Evolutionary conservation across 2,888 invertebrate genomes (phyloP), one percentile per base, ranked within the genome.

Genomic region (Bombylius major): DNA sequence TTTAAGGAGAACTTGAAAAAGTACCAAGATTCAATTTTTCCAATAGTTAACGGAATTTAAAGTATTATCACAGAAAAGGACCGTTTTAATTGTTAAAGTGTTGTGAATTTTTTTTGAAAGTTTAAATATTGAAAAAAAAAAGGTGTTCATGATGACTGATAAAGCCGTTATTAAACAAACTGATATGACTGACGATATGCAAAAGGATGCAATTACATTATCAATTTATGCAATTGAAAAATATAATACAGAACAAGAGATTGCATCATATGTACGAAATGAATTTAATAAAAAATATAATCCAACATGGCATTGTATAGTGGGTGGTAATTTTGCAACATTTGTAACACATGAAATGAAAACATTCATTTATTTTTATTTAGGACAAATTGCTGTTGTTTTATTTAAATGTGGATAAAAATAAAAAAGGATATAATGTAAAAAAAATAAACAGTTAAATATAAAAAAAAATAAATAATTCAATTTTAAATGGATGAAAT

Each of bases 141-240:
- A 23, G 3, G 23, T 23, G 23, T 23, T 23, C 23, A 3, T 23
- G 23, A 23, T 23, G 23, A 23, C 23, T 23, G 23, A 23, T 75
- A 96, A 96, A 78, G 95, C 95, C 69, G 95, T 96, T 62, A 94
- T 96, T 75, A 96, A 96, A 80, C 96, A 96, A 82, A 95, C 95
- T 67, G 96, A 96, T 77, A 96, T 96, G 96, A 87, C 91, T 64
- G 95, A 96, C 76, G 95, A 96, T 78, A 95, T 96, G 95, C 95
- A 96, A 82, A 94, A 95, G 71, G 95, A 96, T 75, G 93, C 95
- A 64, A 93, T 96, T 23, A 95, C 95, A 75, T 93, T 92, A 75
- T 94, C 95, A 60, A 94, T 93, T 53, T 92, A 93, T 74, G 94
- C 95, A 13, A 80, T 96, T 56, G 95, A 96, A 72, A 96, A 96